Percentiles rank a stretch among this genome's conserved stretches.
These are phyloP conservation scores for Mellilla xanthometata DNA, from an alignment of 2,888 invertebrate genomes.

Conservation along the genomic window DNA sequence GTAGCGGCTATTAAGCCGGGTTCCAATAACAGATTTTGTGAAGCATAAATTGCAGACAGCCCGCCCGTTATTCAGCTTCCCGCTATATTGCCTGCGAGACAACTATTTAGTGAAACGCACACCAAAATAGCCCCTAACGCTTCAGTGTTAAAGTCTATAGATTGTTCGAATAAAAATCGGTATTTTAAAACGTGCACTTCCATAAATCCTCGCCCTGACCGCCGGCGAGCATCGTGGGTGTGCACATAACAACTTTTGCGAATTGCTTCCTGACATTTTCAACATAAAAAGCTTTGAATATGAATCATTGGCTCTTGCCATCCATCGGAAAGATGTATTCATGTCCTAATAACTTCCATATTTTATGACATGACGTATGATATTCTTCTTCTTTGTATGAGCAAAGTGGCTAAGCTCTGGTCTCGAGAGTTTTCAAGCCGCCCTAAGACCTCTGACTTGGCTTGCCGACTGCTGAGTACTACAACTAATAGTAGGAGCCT, in stretches of 20 bases:
- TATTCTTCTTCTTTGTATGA: too few relatives aligned
- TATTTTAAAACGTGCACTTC: constrained; percentile 50
- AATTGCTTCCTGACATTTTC: constrained; percentile 52
- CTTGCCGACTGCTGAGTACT: too few relatives aligned
- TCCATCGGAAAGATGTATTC: constrained; percentile 1
- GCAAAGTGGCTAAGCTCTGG: too few relatives aligned
- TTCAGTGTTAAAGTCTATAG: constrained; percentile 26
- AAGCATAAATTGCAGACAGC: constrained; percentile 53
- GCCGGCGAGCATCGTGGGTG: constrained; percentile 42
- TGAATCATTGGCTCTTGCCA: constrained; percentile 36
- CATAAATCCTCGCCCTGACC: constrained; percentile 50
- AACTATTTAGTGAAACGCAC: constrained; percentile 27
- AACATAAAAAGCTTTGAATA: constrained; percentile 48
- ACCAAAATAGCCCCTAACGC: constrained; percentile 30
- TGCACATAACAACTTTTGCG: constrained; percentile 53
- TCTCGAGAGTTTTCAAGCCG: too few relatives aligned
- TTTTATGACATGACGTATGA: too few relatives aligned
- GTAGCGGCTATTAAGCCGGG: constrained; percentile 42
- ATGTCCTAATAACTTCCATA: too few relatives aligned
- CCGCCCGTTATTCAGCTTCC: constrained; percentile 49
- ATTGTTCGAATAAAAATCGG: constrained; percentile 20
- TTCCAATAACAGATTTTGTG: constrained; percentile 54
- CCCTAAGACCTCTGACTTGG: too few relatives aligned
- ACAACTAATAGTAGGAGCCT: too few relatives aligned
- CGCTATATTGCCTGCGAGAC: constrained; percentile 46